Evolutionary conservation across 37 sponge, comb jelly and placozoan species (phyloP).

Genomic region (Halisarca cf. caerulea): DNA sequence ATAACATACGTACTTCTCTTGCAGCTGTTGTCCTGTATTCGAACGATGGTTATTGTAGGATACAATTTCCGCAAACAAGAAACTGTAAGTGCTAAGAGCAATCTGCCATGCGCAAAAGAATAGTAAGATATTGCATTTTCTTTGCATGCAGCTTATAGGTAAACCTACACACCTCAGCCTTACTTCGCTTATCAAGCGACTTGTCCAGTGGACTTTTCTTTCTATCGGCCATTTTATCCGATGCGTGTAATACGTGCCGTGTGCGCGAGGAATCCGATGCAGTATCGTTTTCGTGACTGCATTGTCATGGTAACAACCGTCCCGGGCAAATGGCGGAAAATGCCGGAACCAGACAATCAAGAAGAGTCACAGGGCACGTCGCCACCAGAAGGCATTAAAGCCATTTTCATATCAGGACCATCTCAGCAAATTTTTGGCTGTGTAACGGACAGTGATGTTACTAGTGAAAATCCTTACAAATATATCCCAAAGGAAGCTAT

Average conservation of each 20-base stretch:
- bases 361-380: not conserved
- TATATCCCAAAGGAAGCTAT: conserved; percentile 82
- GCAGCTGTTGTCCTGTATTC: conserved; percentile 78
- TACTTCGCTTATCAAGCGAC: conserved; percentile 50
- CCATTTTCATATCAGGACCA: conserved; percentile 77
- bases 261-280: no score
- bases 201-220: conserved; percentile 55
- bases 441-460: conserved; percentile 76
- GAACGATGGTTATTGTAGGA: conserved; percentile 90
- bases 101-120: conserved; percentile 46
- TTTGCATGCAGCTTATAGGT: conserved; percentile 6
- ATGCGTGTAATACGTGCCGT: not conserved
- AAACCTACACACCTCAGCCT: conserved; percentile 43
- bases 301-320: conserved; percentile 7
- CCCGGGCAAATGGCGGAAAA: conserved; percentile 24
- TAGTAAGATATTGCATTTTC: no score
- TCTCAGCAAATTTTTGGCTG: conserved; percentile 86
- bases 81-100: conserved; percentile 86
- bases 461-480: conserved; percentile 75
- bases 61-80: conserved; percentile 95
- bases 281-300: not conserved
- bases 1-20: conserved; percentile 82
- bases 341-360: not conserved
- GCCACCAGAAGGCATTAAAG: conserved; percentile 63
- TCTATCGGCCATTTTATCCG: not conserved